These are phyloP conservation scores for Euura lappo DNA, from an alignment of 1,140 invertebrate genomes.

Conservation along the genomic window DNA sequence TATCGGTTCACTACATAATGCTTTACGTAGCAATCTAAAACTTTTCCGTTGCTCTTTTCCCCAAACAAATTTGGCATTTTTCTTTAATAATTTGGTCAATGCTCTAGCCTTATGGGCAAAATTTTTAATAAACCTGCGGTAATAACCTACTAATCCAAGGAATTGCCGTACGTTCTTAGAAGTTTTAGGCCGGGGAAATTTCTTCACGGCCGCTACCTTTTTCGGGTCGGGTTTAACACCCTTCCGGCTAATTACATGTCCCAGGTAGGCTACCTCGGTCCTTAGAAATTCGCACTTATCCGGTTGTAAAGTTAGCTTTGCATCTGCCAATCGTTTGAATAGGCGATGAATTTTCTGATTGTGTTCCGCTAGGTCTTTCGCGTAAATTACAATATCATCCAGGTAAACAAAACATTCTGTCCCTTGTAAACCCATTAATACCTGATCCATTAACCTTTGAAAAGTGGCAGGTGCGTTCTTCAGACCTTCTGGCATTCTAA, in stretches of 20 bases:
- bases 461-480: no score
- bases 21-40: no score
- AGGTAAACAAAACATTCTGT: no score
- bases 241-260: constrained; percentile 25
- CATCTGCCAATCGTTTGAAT: constrained; percentile 9
- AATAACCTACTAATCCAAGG: no score
- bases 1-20: no score
- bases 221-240: constrained; percentile 30
- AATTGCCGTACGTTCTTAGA: constrained; percentile 13
- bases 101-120: constrained; percentile 39
- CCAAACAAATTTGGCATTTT: no score
- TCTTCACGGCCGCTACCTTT: constrained; percentile 21
- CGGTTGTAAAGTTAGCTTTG: constrained; percentile 13
- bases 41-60: no score
- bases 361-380: constrained; percentile 6
- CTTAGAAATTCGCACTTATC: constrained; percentile 22
- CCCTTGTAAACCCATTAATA: no score
- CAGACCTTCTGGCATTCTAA: no score
- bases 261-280: constrained; percentile 24
- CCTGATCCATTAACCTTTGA: no score
- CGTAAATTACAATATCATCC: constrained; percentile 13
- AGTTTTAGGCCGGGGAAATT: constrained; percentile 24
- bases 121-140: no score
- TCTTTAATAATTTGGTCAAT: no score
- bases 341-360: constrained; percentile 12